phyloP scores from a whole-genome alignment of 2,797 vertebrate genomes.

The Liasis olivaceus region DNA sequence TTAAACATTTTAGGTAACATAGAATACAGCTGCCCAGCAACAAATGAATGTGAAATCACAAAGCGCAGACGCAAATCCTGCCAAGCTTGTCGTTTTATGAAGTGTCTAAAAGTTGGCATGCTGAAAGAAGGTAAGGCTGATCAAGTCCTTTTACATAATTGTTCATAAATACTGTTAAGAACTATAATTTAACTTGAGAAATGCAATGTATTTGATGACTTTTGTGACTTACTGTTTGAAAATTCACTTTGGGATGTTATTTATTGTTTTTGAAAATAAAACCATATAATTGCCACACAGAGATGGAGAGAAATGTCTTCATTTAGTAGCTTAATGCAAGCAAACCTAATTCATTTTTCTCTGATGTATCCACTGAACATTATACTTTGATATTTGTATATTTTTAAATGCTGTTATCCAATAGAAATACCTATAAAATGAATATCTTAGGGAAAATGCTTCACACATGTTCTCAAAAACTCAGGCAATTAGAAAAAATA shows the following conservation, averaged over 20 bases:
- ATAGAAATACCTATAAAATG: not conserved
- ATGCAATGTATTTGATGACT: conserved; percentile 5
- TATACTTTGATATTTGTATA: not conserved
- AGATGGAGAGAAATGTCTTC: not conserved
- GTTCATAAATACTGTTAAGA: not conserved
- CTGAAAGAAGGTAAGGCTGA: conserved; percentile 95
- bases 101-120: conserved; percentile 99
- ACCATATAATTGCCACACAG: not conserved
- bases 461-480: not conserved
- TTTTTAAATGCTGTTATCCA: not conserved
- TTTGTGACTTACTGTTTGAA: not conserved
- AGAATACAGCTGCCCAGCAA: conserved; percentile 98
- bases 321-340: not conserved
- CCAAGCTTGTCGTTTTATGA: conserved; percentile 99
- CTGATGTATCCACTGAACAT: not conserved
- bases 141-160: not conserved
- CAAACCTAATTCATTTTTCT: not conserved
- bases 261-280: not conserved
- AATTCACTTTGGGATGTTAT: not conserved
- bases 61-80: conserved; percentile 99
- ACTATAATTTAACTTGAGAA: not conserved
- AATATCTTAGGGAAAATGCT: not conserved
- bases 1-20: conserved; percentile 88
- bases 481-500: not conserved
- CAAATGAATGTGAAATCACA: conserved; percentile 98